These are phyloP conservation scores for Sander lucioperca DNA, from an alignment of 2,113 vertebrate species.

Conservation along the genomic window DNA sequence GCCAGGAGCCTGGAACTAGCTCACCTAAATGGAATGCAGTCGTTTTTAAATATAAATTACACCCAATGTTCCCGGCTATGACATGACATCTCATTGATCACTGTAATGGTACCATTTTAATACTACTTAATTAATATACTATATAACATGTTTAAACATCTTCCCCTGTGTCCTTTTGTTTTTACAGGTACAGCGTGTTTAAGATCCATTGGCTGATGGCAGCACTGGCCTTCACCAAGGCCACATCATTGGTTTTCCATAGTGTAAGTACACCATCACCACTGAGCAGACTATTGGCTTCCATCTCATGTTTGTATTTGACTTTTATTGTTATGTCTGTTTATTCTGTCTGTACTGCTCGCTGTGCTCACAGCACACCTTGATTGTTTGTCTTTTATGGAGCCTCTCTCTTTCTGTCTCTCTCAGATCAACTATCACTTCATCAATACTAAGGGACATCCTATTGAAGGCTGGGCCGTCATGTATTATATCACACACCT, in stretches of 20 bases:
- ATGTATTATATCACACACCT: slow-evolving; percentile 91
- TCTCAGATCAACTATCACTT: slow-evolving; percentile 90
- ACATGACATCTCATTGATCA: not conserved
- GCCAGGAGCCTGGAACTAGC: not conserved
- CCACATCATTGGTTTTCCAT: slow-evolving; percentile 87
- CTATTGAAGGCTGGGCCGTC: slow-evolving; percentile 88
- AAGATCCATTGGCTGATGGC: slow-evolving; percentile 94
- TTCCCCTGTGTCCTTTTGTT: not conserved
- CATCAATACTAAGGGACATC: slow-evolving; percentile 88
- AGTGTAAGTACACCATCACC: slow-evolving; percentile 81
- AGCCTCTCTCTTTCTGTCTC: not conserved
- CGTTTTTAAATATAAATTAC: not conserved
- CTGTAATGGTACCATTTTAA: not conserved
- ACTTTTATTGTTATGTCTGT: not conserved
- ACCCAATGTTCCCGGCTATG: not conserved
- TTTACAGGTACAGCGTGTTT: slow-evolving; percentile 88
- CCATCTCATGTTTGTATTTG: not conserved
- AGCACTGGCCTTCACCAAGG: slow-evolving; percentile 88
- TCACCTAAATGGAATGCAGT: not conserved
- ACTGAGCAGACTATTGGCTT: not conserved
- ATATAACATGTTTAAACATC: not conserved
- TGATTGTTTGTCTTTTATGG: not conserved
- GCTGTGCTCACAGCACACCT: not conserved
- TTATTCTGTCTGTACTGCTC: not conserved
- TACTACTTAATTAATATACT: too few species aligned